These are phyloP conservation scores for Druon quercuslanigerum DNA, from an alignment of 1,140 invertebrate genomes.

Conservation along the genomic window DNA sequence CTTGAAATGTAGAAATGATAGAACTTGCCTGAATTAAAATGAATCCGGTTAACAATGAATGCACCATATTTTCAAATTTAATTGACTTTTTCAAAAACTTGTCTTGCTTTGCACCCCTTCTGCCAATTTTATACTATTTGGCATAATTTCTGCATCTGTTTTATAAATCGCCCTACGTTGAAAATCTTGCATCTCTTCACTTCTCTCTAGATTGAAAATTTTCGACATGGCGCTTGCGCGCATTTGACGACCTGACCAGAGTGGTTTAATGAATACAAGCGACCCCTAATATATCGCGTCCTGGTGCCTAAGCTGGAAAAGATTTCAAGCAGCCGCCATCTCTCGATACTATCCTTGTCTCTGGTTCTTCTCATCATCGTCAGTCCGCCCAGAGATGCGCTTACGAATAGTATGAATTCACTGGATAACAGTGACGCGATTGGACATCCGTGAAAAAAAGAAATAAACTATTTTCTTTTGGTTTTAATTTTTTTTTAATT, in stretches of 20 bases:
- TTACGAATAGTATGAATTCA: conserved; percentile 49
- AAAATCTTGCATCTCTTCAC: neutral
- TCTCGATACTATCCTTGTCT: conserved; percentile 48
- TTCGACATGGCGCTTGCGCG: conserved; percentile 10
- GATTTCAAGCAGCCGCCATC: conserved; percentile 43
- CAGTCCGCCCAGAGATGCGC: conserved; percentile 66
- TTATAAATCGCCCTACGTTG: neutral
- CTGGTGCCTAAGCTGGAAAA: conserved; percentile 61
- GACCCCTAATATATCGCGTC: conserved; percentile 25
- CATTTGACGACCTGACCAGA: conserved; percentile 19
- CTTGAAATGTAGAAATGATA: too few relatives aligned
- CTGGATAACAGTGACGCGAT: neutral
- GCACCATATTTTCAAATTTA: too few relatives aligned
- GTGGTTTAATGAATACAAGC: conserved; percentile 16
- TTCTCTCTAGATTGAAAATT: neutral
- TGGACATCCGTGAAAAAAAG: neutral
- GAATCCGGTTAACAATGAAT: too few relatives aligned
- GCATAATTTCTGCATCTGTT: neutral
- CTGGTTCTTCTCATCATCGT: conserved; percentile 37
- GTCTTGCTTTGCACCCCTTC: too few relatives aligned
- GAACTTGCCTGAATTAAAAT: too few relatives aligned
- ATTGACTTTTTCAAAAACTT: too few relatives aligned
- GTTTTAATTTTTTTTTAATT: neutral
- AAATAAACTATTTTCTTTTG: neutral
- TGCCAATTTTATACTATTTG: too few relatives aligned